Evolutionary conservation across 2,113 vertebrate species (phyloP).

Genomic region (Pelvicachromis taeniatus): DNA sequence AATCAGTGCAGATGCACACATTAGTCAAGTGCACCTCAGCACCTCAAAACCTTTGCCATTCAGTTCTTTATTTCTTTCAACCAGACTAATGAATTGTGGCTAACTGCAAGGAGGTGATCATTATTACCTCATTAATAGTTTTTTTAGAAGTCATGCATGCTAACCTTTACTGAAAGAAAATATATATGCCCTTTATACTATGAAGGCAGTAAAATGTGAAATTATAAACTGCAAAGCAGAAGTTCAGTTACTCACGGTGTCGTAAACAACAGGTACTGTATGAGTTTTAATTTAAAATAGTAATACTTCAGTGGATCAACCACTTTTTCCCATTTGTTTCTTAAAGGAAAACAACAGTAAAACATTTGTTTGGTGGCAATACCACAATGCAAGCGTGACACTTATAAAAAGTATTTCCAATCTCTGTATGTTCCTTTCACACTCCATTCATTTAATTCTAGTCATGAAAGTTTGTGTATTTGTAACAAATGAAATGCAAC

Average conservation of each 20-base stretch:
- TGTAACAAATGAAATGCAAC: neutral
- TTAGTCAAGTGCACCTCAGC: slow-evolving; percentile 11
- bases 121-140: neutral
- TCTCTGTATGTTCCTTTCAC: neutral
- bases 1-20: slow-evolving; percentile 39
- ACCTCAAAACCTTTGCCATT: neutral
- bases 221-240: neutral
- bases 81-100: neutral
- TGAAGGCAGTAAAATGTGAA: neutral
- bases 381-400: neutral
- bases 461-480: neutral
- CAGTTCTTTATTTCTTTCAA: neutral
- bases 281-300: neutral
- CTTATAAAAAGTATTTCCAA: neutral
- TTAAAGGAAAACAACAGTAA: neutral
- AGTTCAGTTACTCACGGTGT: neutral
- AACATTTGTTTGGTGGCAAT: neutral
- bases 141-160: neutral
- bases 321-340: neutral
- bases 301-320: neutral
- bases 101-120: neutral
- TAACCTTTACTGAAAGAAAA: neutral
- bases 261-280: neutral
- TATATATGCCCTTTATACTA: neutral
- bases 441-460: neutral